Percentiles rank a stretch among this genome's conserved stretches.
Evolutionary conservation across 2,888 invertebrate species (phyloP).

Genomic region (Nomada goodeniana): DNA sequence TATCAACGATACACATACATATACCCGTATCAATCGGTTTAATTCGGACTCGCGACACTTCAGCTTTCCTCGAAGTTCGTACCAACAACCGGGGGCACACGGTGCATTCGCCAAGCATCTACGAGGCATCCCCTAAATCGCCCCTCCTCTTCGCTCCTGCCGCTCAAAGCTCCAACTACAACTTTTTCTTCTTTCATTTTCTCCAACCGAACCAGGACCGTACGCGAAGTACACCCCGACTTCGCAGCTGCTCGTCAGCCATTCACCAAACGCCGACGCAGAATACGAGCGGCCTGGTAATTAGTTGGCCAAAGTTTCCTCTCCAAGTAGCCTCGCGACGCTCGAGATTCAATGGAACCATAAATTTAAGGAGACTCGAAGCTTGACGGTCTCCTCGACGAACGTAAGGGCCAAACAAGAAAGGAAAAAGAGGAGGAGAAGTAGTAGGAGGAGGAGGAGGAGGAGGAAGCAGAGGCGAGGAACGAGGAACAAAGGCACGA

Average conservation of each 20-base stretch:
- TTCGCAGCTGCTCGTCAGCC: slow-evolving; percentile 6
- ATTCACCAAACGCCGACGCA: background rate
- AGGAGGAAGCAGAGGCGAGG: too few species aligned
- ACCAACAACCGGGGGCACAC: too few species aligned
- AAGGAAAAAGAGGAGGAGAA: too few species aligned
- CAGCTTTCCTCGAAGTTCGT: too few species aligned
- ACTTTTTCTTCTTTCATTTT: background rate
- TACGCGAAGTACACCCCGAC: background rate
- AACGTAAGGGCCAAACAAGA: background rate
- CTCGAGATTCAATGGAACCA: slow-evolving; percentile 39
- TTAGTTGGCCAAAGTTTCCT: slow-evolving; percentile 21
- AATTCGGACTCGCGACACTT: too few species aligned
- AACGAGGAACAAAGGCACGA: too few species aligned
- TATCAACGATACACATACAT: too few species aligned
- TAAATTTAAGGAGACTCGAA: slow-evolving; percentile 40
- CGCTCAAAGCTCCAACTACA: background rate
- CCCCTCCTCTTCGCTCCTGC: too few species aligned
- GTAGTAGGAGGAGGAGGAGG: too few species aligned
- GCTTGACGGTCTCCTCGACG: slow-evolving; percentile 13
- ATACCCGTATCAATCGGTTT: too few species aligned
- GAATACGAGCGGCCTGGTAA: slow-evolving; percentile 13
- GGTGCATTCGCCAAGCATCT: too few species aligned
- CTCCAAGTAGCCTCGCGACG: background rate
- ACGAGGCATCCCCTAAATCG: too few species aligned
- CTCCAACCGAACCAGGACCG: background rate